Evolutionary conservation across 2,113 vertebrate genomes (phyloP).

Genomic region (Gymnorhina tibicen): DNA sequence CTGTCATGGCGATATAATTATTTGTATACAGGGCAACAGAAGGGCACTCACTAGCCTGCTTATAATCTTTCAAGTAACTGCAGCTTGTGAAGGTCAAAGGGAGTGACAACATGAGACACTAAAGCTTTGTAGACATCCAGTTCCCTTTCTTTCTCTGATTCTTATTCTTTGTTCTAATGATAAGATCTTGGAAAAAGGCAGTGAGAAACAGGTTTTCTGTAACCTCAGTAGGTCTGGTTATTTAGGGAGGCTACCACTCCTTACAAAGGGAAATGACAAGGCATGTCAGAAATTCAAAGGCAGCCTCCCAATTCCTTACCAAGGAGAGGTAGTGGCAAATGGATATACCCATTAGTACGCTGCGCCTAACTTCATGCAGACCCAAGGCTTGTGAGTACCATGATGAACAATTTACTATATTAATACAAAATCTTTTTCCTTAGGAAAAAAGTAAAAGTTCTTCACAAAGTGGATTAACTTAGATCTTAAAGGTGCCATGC

Average conservation of each 20-base stretch:
- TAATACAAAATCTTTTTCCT: neutral
- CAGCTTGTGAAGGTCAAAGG: conserved; percentile 7
- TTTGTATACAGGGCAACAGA: neutral
- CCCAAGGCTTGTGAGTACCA: neutral
- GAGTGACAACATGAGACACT: neutral
- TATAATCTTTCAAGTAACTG: conserved; percentile 28
- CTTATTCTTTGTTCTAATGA: neutral
- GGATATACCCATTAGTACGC: neutral
- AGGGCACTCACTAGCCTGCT: neutral
- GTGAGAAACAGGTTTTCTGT: neutral
- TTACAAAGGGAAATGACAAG: neutral
- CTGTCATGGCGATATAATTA: neutral
- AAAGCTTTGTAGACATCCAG: neutral
- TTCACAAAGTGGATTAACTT: neutral
- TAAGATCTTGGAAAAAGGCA: neutral
- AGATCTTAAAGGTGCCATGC: neutral
- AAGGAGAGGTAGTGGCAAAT: neutral
- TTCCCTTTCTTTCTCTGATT: neutral
- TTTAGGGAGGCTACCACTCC: neutral
- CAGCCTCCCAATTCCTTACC: neutral
- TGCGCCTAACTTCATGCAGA: neutral
- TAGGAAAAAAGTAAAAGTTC: neutral
- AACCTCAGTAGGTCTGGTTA: neutral
- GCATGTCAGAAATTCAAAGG: neutral
- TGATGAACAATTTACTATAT: neutral